Conservation (phyloP, 2,113 vertebrate genomes). For the Ictidomys tridecemlineatus region DNA sequence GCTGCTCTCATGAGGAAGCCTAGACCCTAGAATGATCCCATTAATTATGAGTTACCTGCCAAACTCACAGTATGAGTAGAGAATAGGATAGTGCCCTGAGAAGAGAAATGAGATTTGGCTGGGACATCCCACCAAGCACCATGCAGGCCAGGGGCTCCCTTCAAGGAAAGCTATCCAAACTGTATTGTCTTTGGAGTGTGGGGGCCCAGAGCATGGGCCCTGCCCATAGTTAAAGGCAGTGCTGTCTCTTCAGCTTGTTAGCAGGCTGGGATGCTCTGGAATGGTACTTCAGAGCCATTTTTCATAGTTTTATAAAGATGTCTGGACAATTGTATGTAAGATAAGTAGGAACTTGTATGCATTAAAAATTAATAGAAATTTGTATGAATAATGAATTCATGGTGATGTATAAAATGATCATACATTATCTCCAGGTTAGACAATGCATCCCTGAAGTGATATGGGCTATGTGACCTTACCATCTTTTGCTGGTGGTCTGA, state of each 20-base stretch:
- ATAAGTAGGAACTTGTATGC: constrained; percentile 60
- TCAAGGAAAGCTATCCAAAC: neutral
- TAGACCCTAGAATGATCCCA: neutral
- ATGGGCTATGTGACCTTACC: constrained; percentile 15
- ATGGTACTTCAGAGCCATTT: constrained; percentile 53
- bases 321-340: constrained; percentile 68
- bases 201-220: neutral
- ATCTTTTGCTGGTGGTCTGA: constrained; percentile 37
- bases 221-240: neutral
- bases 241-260: neutral
- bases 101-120: neutral
- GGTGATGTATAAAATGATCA: constrained; percentile 51
- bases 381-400: constrained; percentile 78
- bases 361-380: constrained; percentile 80
- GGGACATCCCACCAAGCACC: neutral
- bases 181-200: too few species aligned
- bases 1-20: neutral
- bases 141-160: neutral
- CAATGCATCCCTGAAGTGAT: constrained; percentile 38
- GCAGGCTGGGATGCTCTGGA: neutral
- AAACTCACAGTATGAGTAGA: neutral
- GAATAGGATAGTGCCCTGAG: neutral
- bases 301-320: constrained; percentile 63
- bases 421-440: constrained; percentile 61
- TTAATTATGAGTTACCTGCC: neutral